Evolutionary conservation across 92 coral and sea anemone genomes (phyloP).

Genomic region (Bergia puertoricense): DNA sequence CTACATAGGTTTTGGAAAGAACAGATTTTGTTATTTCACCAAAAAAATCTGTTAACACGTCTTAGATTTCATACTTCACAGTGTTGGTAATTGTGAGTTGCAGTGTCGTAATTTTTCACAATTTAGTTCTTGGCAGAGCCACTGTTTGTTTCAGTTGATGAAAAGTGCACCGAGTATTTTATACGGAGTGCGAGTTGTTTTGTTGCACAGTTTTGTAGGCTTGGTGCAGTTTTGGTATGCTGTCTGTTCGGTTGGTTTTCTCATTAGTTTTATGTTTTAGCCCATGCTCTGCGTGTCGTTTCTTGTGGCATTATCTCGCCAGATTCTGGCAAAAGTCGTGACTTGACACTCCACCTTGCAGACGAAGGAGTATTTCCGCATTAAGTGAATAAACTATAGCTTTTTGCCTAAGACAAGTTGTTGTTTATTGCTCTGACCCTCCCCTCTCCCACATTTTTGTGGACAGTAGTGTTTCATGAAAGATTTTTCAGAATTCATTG

Average conservation of each 20-base stretch:
- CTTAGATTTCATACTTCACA: not conserved
- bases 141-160: not conserved
- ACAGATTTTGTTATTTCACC: not conserved
- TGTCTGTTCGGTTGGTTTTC: conserved; percentile 33
- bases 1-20: not conserved
- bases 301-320: not conserved
- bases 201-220: conserved; percentile 16
- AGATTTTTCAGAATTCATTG: not conserved
- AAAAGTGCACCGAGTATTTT: not conserved
- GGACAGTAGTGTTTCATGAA: not conserved
- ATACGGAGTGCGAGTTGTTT: not conserved
- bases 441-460: not conserved
- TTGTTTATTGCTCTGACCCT: not conserved
- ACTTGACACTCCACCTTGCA: not conserved
- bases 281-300: not conserved
- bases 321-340: not conserved
- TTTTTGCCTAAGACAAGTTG: not conserved
- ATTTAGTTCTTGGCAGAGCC: not conserved
- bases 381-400: not conserved
- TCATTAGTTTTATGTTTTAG: not conserved
- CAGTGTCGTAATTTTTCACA: not conserved
- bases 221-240: not conserved
- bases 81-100: not conserved
- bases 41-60: not conserved
- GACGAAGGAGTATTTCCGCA: not conserved